A percentile compares a stretch with the other conserved stretches of the same genome.
Conservation (phyloP, 2,113 vertebrate genomes). For the Silurus glanis region DNA sequence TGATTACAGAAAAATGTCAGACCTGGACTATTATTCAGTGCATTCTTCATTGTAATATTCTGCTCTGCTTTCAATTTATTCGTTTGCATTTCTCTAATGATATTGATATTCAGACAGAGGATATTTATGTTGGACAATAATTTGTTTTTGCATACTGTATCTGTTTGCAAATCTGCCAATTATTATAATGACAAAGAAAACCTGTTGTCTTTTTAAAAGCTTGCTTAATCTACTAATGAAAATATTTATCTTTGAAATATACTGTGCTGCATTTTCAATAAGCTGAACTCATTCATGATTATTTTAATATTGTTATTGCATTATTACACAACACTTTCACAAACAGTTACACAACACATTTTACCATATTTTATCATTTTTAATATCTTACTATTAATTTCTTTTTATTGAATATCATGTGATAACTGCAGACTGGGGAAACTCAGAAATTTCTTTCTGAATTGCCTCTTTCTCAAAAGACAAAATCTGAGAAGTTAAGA, state of each 20-base stretch:
- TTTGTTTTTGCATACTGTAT: neutral
- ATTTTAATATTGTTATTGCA: neutral
- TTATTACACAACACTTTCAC: neutral
- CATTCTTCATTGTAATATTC: neutral
- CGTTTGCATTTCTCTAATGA: neutral
- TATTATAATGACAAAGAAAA: neutral
- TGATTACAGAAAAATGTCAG: neutral
- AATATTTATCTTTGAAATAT: neutral
- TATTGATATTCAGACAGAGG: neutral
- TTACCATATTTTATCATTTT: too few species aligned
- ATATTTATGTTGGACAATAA: neutral
- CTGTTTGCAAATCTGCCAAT: neutral
- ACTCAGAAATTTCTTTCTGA: neutral
- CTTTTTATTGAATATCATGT: slow-evolving; percentile 1
- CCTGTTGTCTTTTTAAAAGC: neutral
- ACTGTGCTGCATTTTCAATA: neutral
- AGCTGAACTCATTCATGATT: neutral
- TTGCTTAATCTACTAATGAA: neutral
- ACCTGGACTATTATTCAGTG: neutral
- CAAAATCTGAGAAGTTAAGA: neutral
- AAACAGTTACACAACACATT: neutral
- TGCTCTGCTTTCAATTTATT: neutral
- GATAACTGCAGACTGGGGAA: neutral
- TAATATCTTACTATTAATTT: too few species aligned
- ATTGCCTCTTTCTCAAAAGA: neutral